Evolutionary conservation across 2,888 invertebrate species (phyloP), one percentile per base, ranked within the genome.

Genomic region (Timandra comae): DNA sequence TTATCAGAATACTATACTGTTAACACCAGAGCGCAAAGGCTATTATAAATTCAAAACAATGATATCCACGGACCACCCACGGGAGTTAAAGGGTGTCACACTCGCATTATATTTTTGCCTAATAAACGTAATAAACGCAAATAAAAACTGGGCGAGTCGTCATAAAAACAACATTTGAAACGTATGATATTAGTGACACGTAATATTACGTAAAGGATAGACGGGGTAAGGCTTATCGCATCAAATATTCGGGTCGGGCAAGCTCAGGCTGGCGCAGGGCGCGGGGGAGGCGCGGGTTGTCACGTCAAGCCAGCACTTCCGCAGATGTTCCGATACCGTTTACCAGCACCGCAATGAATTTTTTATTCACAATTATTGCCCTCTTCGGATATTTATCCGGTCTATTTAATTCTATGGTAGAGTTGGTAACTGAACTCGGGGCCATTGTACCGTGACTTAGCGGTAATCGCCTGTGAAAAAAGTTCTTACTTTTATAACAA

Each of bases 341-440:
- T 45, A 35, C 34, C 45, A 49, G 24, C 27, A 24, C 29, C 42
- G 35, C 50, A 63, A 53, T 79, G 79, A 79, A 81, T 80, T 77
- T 77, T 80, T 80, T 76, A 79, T 78, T 54, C 52, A 52, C 63
- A 52, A 77, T 82, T 81, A 78, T 70, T 68, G 58, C 70, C 70
- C 56, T 55, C 54, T 46, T 49, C 51, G 66, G 47, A 48, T 62
- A 56, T 54, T 67, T 59, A 67, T 75, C 68, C 77, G 74, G 67
- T 66, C 68, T 60, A 60, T 56, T 72, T 63, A 52, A 58, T 57
- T 66, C 56, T 56, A 63, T 56, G 62, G 55, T 39, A 46, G 42
- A 43, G 38, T 35, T 35, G 36, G 28, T 35, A 28, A 35, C 27
- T 31, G 10, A 24, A 24, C 39, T 29, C 40, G 42, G 29, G 36